Evolutionary conservation across 2,888 invertebrate species (phyloP), one percentile per base, ranked within the genome.

Genomic region (Spatulosminthurus flaviceps): DNA sequence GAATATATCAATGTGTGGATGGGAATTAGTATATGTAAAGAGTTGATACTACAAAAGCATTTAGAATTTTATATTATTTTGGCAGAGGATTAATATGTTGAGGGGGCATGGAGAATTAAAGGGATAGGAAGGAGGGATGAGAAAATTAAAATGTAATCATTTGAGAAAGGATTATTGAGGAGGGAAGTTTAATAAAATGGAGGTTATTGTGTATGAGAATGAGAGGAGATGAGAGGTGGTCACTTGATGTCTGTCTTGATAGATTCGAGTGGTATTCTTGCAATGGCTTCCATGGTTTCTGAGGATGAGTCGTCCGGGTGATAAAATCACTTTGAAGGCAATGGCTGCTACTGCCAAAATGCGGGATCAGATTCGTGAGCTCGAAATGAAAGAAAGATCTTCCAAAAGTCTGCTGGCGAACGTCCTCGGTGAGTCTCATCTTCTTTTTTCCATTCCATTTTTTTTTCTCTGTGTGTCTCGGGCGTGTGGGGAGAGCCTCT

Each of bases 241-340:
- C 64, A 75, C 75, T 75, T 75, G 76, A 76, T 76, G 67, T 19
- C 64, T 51, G 75, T 60, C 29, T 22, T 80, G 88, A 21, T 90
- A 95, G 95, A 93, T 96, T 87, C 94, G 93, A 88, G 91, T 94
- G 87, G 92, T 98, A 88, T 95, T 99, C 90, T 92, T 98, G 87
- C 94, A 95, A 89, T 98, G 98, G 97, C 91, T 99, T 89, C 98
- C 99, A 86, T 97, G 96, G 92, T 89, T 98, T 86, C 91, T 98
- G 88, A 92, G 97, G 87, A 98, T 99, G 98, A 93, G 93, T 87
- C 90, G 93, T 85, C 94, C 94, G 64, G 89, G 88, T 74, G 89
- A 88, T 82, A 88, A 88, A 83, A 87, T 88, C 82, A 87, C 85
- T 79, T 80, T 85, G 80, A 85, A 85, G 81, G 84, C 85, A 82